Evolutionary conservation across 2,113 vertebrate genomes (phyloP).

Genomic region (Trachemys scripta): DNA sequence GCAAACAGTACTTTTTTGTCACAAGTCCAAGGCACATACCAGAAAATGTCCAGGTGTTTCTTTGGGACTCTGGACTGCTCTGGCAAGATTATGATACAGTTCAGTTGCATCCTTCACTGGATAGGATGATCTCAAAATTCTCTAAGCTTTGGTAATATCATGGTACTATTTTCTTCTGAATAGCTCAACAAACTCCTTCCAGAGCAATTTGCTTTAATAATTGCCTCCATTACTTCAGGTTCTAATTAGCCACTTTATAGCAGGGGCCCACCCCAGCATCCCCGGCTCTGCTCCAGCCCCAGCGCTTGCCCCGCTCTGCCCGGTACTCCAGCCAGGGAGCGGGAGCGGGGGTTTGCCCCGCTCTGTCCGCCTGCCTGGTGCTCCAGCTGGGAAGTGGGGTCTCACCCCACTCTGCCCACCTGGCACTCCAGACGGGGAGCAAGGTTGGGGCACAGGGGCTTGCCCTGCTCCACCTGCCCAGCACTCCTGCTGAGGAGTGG

Average conservation of each 20-base stretch:
- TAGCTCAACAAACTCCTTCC: neutral
- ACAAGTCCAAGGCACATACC: neutral
- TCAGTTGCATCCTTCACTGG: neutral
- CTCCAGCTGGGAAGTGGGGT: no score
- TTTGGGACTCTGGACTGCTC: neutral
- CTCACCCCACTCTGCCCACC: no score
- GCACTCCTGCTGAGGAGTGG: no score
- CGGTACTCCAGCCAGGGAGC: no score
- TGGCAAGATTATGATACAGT: neutral
- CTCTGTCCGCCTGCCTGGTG: no score
- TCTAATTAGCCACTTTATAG: neutral
- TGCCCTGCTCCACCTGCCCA: no score
- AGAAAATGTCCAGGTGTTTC: neutral
- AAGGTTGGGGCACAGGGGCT: no score
- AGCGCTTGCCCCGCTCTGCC: no score
- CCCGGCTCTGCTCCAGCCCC: no score
- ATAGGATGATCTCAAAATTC: neutral
- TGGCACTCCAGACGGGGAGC: no score
- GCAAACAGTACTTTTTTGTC: neutral
- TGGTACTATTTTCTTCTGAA: neutral
- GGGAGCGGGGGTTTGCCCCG: no score
- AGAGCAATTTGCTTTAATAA: neutral
- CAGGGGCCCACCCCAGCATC: no score
- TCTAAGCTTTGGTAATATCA: neutral
- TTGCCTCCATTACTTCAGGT: neutral